phyloP scores from a whole-genome alignment of 2,113 vertebrate species.

The Camelus bactrianus region DNA sequence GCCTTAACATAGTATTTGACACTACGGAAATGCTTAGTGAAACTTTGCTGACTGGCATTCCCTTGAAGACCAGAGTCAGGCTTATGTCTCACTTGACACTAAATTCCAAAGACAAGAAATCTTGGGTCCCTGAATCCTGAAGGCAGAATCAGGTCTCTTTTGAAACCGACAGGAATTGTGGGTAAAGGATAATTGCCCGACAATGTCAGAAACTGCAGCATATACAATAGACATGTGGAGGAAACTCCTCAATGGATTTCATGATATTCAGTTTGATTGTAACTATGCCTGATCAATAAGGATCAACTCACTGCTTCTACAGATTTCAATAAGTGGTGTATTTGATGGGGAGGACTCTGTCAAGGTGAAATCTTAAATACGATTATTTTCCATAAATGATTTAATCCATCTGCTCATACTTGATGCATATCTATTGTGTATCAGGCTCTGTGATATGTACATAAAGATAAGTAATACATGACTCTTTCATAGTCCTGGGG shows the following conservation, averaged over 20 bases:
- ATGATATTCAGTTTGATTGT: constrained; percentile 4
- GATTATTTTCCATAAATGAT: not conserved
- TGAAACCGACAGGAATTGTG: not conserved
- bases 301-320: not conserved
- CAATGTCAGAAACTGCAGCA: not conserved
- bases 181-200: not conserved
- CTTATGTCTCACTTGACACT: not conserved
- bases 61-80: not conserved
- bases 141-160: not conserved
- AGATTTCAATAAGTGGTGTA: not conserved
- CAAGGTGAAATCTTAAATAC: not conserved
- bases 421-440: not conserved
- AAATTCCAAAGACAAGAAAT: constrained; percentile 8
- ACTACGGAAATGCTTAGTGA: not conserved
- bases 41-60: not conserved
- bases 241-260: not conserved
- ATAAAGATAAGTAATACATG: not conserved
- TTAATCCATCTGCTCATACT: constrained; percentile 9
- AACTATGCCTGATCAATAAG: not conserved
- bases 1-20: not conserved
- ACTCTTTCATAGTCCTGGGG: not conserved
- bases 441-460: not conserved
- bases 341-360: not conserved
- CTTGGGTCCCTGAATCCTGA: not conserved
- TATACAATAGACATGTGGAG: not conserved